Conservation (phyloP, 2,797 vertebrate species). For the Notamacropus eugenii region DNA sequence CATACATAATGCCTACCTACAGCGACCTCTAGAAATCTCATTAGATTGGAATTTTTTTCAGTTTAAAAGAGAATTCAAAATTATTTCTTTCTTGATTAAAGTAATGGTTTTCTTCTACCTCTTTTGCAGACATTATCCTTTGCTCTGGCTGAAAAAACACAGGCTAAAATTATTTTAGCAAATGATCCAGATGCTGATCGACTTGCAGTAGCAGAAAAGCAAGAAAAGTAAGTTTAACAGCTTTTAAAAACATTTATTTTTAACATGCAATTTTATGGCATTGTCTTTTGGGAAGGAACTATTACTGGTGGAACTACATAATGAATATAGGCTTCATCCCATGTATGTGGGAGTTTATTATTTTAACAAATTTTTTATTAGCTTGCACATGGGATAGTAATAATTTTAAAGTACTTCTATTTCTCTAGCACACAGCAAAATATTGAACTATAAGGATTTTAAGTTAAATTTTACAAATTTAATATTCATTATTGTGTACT, state of each 20-base stretch:
- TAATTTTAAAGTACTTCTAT: not conserved
- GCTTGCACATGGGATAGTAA: not conserved
- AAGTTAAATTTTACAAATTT: not conserved
- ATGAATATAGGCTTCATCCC: not conserved
- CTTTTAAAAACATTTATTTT: not conserved
- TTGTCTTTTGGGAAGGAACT: not conserved
- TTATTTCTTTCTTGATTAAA: not conserved
- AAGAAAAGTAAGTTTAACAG: constrained; percentile 87
- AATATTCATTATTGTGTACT: not conserved
- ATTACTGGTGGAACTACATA: not conserved
- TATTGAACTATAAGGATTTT: not conserved
- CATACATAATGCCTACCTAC: not conserved
- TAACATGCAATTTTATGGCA: not conserved
- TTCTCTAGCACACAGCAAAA: not conserved
- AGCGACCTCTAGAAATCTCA: constrained; percentile 8
- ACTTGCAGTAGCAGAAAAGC: constrained; percentile 95
- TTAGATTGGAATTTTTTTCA: constrained; percentile 1
- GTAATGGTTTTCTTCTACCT: constrained; percentile 51
- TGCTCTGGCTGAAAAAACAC: constrained; percentile 92
- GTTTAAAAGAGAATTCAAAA: constrained; percentile 30
- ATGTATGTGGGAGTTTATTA: not conserved
- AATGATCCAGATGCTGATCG: constrained; percentile 99
- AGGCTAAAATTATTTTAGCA: constrained; percentile 92
- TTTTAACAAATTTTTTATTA: not conserved
- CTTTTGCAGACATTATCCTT: constrained; percentile 93